Percentiles rank a stretch among this genome's conserved stretches.
Conservation (phyloP, 2,113 vertebrate genomes). For the Eulacestoma nigropectus region DNA sequence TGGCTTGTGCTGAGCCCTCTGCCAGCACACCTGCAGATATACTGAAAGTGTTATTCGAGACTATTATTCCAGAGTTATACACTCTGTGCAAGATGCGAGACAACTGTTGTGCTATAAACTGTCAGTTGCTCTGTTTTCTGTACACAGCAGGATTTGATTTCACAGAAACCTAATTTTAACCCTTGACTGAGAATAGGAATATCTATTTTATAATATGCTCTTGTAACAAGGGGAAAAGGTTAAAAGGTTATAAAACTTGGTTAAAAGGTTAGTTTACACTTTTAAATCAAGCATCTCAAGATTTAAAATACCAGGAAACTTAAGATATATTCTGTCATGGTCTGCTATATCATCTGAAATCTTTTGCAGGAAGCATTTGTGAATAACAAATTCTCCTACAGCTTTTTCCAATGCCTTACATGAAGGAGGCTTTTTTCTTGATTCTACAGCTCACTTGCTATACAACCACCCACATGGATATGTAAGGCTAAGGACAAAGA, state of each 20-base stretch:
- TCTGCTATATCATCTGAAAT: background rate
- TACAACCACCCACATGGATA: background rate
- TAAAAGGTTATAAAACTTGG: background rate
- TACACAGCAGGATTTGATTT: background rate
- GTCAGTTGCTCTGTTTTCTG: background rate
- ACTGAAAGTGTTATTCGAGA: background rate
- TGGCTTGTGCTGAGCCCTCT: background rate
- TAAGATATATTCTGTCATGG: background rate
- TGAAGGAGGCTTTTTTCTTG: background rate
- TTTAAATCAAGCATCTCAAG: background rate
- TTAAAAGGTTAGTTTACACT: background rate
- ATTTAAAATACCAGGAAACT: background rate
- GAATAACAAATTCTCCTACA: background rate
- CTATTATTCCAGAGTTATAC: background rate
- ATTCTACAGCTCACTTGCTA: background rate
- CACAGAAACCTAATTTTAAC: constrained; percentile 14
- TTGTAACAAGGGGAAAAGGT: background rate
- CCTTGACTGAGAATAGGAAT: background rate
- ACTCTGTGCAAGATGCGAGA: background rate
- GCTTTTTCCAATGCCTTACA: background rate
- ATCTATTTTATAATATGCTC: background rate
- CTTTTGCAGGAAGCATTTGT: background rate
- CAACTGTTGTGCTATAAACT: background rate
- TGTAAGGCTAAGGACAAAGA: background rate
- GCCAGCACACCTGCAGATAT: constrained; percentile 37